Percentiles rank a stretch among this genome's conserved stretches.
These are phyloP conservation scores for Oceanites oceanicus DNA, from an alignment of 2,113 vertebrate species.

Conservation along the genomic window DNA sequence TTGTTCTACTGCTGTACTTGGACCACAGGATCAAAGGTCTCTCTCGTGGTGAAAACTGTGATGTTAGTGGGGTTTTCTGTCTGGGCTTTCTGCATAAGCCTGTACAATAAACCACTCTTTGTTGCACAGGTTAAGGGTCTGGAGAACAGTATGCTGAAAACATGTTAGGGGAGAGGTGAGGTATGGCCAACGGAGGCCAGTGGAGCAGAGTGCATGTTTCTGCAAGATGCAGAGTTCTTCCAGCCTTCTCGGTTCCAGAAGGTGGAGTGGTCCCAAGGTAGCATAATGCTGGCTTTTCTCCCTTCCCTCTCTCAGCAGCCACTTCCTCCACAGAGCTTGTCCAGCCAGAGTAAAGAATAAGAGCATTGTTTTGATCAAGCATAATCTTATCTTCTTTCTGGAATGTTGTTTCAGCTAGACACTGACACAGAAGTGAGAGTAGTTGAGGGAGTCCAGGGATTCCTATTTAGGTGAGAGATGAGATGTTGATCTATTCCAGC, in stretches of 20 bases:
- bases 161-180: not conserved
- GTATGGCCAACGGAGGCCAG: not conserved
- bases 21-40: not conserved
- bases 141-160: not conserved
- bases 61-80: not conserved
- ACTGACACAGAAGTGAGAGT: conserved; percentile 2
- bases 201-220: not conserved
- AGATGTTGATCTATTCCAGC: conserved; percentile 19
- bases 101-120: not conserved
- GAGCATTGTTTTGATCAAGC: conserved; percentile 49
- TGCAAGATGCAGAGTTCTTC: not conserved
- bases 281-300: not conserved
- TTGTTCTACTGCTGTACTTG: not conserved
- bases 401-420: conserved; percentile 50
- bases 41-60: not conserved
- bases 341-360: conserved; percentile 24
- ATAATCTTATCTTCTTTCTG: conserved; percentile 53
- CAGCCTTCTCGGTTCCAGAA: not conserved
- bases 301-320: conserved; percentile 17
- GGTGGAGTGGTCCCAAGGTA: conserved; percentile 22
- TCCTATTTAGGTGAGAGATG: conserved; percentile 50
- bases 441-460: conserved; percentile 28
- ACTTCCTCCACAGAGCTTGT: conserved; percentile 24
- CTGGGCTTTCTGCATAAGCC: not conserved
- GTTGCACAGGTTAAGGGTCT: not conserved